Evolutionary conservation across 2,888 invertebrate genomes (phyloP), one percentile per base, ranked within the genome.

Genomic region (Pseudococcus jackbeardsleyi): DNA sequence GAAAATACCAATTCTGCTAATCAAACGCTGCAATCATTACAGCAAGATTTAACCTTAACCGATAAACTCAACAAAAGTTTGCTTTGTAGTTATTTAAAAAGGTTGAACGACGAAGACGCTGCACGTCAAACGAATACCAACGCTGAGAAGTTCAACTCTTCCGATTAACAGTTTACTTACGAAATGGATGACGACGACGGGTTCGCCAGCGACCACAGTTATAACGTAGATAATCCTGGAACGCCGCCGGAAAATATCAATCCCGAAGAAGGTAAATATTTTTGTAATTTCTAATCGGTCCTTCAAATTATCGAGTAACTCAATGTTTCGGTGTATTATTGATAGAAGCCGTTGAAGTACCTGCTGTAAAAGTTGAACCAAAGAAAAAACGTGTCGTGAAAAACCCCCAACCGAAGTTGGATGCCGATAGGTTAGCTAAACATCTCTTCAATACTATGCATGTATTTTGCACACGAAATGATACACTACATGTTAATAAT

Each of bases 371-470:
- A 86, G 85, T 89, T 15, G 89, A 86, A 22, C 89, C 89, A 0
- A 89, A 89, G 90, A 92, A 93, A 42, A 94, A 93, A 90, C 92
- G 79, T 77, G 33, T 93, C 84, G 92, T 94, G 0, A 93, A 93
- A 89, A 95, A 95, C 91, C 95, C 95, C 0, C 93, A 94, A 89
- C 94, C 94, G 2, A 93, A 94, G 89, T 91, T 97, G 33, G 94
- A 96, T 89, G 93, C 94, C 0, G 94, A 95, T 46, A 93, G 94
- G 8, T 89, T 88, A 82, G 48, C 54, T 39, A 8, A 82, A 46
- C 12, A 33, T 2, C 12, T 84, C 48, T 84, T 48, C 26, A 3
- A 8, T 8, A 9, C 7, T 42, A 42, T 42, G 3, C 26, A 3
- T 33, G 26, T 15, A 15, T 48, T 54, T 54, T n/a, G n/a, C 4